phyloP scores from a whole-genome alignment of 1,140 invertebrate genomes.

The Leptopilina clavipes region DNA sequence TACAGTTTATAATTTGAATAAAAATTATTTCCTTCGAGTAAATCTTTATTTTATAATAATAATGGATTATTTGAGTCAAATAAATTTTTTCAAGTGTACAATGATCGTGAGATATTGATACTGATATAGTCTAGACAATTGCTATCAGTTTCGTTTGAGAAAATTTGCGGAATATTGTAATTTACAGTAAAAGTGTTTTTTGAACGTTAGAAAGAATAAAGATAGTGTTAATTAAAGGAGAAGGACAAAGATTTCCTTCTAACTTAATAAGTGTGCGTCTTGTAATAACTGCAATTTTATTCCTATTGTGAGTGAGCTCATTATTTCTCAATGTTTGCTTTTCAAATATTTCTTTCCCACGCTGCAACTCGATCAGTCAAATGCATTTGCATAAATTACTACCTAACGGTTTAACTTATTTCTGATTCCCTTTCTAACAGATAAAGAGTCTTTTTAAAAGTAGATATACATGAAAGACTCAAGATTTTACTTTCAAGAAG shows the following conservation, averaged over 20 bases:
- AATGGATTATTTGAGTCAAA: too few relatives aligned
- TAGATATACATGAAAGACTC: background rate
- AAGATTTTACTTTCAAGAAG: background rate
- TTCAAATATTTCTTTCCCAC: slow-evolving; percentile 24
- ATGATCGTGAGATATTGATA: too few relatives aligned
- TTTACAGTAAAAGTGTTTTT: too few relatives aligned
- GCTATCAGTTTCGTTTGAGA: too few relatives aligned
- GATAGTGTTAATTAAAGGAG: background rate
- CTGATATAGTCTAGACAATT: too few relatives aligned
- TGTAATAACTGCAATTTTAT: slow-evolving; percentile 4
- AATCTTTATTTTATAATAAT: too few relatives aligned
- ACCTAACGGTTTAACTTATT: background rate
- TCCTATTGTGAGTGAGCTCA: background rate
- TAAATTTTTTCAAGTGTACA: too few relatives aligned
- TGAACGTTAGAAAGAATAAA: background rate
- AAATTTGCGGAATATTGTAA: too few relatives aligned
- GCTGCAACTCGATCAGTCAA: slow-evolving; percentile 18
- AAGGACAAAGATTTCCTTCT: background rate
- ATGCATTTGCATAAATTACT: slow-evolving; percentile 18
- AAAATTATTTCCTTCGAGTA: too few relatives aligned
- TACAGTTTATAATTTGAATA: too few relatives aligned
- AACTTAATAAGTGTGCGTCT: background rate
- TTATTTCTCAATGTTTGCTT: slow-evolving; percentile 21
- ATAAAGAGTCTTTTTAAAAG: background rate
- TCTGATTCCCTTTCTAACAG: slow-evolving; percentile 22